Evolutionary conservation across 2,113 vertebrate species (phyloP).

Genomic region (Trichomycterus rosablanca): DNA sequence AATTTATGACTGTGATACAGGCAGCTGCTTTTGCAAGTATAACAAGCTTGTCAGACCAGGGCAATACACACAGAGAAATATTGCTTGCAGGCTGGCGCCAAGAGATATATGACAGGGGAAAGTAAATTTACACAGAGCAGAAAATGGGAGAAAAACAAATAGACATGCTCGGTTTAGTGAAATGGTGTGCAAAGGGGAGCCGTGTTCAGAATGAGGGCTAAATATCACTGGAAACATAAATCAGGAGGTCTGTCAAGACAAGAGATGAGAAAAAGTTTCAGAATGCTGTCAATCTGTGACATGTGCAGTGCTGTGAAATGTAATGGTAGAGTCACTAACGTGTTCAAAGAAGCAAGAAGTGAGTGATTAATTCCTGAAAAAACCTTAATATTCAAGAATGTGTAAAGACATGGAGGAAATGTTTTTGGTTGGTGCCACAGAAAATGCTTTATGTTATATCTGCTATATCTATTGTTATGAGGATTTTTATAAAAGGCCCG

Average conservation of each 20-base stretch:
- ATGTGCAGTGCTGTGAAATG: constrained; percentile 21
- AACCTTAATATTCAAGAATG: not conserved
- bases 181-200: constrained; percentile 22
- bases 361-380: constrained; percentile 19
- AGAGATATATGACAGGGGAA: constrained; percentile 37
- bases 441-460: no score
- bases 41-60: constrained; percentile 32
- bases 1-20: constrained; percentile 35
- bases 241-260: constrained; percentile 24
- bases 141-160: constrained; percentile 40
- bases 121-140: constrained; percentile 42
- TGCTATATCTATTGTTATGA: no score
- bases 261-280: constrained; percentile 40
- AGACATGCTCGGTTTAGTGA: constrained; percentile 26
- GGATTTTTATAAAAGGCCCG: no score
- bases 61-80: constrained; percentile 44
- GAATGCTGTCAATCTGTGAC: constrained; percentile 39
- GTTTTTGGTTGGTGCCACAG: no score
- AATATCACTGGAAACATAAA: constrained; percentile 33
- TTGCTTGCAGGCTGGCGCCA: constrained; percentile 10
- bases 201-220: constrained; percentile 25
- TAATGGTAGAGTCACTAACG: constrained; percentile 18
- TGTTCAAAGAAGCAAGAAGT: constrained; percentile 34
- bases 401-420: not conserved
- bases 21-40: constrained; percentile 37